Conservation (phyloP, 1,140 invertebrate genomes). For the Drosophila ohnishii region DNA sequence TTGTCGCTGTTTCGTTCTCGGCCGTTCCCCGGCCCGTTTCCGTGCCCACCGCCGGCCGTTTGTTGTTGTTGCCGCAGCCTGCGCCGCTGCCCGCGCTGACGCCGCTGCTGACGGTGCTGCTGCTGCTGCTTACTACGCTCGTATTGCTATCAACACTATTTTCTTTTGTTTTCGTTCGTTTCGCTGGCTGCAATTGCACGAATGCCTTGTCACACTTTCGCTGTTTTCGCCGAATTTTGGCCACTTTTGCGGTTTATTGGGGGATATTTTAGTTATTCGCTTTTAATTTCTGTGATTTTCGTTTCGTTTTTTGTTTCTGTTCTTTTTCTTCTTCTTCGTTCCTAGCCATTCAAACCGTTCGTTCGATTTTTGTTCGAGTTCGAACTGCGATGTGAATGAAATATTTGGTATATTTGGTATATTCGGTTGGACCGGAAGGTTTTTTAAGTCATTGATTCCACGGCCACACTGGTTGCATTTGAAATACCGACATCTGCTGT, state of each 20-base stretch:
- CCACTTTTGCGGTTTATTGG: constrained; percentile 61
- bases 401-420: too few species aligned
- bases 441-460: neutral
- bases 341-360: too few species aligned
- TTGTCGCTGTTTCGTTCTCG: constrained; percentile 51
- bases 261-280: constrained; percentile 36
- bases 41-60: constrained; percentile 30
- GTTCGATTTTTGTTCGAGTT: too few species aligned
- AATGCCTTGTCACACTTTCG: constrained; percentile 74
- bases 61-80: constrained; percentile 36
- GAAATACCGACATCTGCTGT: constrained; percentile 51
- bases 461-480: constrained; percentile 21
- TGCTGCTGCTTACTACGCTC: constrained; percentile 65
- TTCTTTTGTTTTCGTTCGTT: constrained; percentile 78
- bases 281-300: constrained; percentile 45
- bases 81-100: constrained; percentile 24
- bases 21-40: constrained; percentile 70
- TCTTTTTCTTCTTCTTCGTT: too few species aligned
- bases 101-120: constrained; percentile 44
- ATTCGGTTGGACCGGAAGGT: too few species aligned
- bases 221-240: constrained; percentile 80
- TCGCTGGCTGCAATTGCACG: constrained; percentile 67
- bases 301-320: neutral
- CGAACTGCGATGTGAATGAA: too few species aligned
- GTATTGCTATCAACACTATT: constrained; percentile 77